These are phyloP conservation scores for Etheostoma nigrum DNA, from an alignment of 2,797 vertebrate genomes.

Conservation along the genomic window DNA sequence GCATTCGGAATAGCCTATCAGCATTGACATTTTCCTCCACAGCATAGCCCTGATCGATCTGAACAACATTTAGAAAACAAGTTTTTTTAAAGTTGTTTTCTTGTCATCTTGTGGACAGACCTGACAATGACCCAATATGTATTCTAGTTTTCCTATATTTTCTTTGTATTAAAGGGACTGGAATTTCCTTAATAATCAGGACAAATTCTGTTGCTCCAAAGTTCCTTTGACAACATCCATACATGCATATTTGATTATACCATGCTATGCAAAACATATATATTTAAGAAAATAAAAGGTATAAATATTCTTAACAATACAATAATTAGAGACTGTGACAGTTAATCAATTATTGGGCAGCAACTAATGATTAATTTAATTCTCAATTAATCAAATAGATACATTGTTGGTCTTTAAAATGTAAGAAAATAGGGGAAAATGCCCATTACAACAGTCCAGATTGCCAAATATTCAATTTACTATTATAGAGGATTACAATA, in stretches of 20 bases:
- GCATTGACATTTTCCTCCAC: too few relatives aligned
- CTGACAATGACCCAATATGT: conserved; percentile 16
- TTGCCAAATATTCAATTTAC: not conserved
- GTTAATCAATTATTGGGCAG: not conserved
- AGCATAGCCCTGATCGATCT: too few relatives aligned
- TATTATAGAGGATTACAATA: not conserved
- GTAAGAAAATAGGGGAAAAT: not conserved
- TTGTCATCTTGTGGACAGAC: too few relatives aligned
- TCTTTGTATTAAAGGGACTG: not conserved
- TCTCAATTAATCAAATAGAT: not conserved
- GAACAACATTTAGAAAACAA: too few relatives aligned
- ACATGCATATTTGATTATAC: not conserved
- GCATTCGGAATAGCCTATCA: too few relatives aligned
- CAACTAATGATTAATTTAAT: not conserved
- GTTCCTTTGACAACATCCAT: not conserved
- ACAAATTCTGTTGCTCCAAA: not conserved
- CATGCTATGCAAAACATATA: not conserved
- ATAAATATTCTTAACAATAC: not conserved
- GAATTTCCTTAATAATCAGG: not conserved
- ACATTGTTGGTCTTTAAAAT: not conserved
- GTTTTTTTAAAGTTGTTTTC: too few relatives aligned
- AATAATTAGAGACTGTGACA: not conserved
- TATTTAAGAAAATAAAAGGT: not conserved
- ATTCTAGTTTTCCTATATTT: conserved; percentile 2
- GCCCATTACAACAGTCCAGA: not conserved